Percentiles rank a stretch among this genome's conserved stretches.
Evolutionary conservation across 2,888 invertebrate species (phyloP).

Genomic region (Drosophila pseudotakahashii): DNA sequence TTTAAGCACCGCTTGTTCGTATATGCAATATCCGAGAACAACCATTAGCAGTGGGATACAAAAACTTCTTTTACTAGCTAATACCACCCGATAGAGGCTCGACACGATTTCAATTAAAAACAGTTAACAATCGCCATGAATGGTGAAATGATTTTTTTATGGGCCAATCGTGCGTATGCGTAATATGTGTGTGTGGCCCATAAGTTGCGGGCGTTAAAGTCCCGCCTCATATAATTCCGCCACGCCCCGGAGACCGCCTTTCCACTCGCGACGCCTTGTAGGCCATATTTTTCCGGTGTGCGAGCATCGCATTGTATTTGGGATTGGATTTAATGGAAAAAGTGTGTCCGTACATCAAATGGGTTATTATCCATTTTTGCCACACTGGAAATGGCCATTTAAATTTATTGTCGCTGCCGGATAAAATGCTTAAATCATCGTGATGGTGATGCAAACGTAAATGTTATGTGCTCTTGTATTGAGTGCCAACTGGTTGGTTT

Average conservation of each 20-base stretch:
- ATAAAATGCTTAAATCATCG: constrained; percentile 29
- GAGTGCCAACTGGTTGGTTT: constrained; percentile 25
- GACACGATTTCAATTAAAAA: constrained; percentile 41
- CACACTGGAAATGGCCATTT: constrained; percentile 42
- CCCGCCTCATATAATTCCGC: constrained; percentile 29
- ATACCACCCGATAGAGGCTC: not conserved
- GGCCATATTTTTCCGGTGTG: constrained; percentile 34
- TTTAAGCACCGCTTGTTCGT: not conserved
- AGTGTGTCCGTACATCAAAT: constrained; percentile 37
- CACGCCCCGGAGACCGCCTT: not conserved
- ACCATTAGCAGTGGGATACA: not conserved
- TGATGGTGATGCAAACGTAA: constrained; percentile 21
- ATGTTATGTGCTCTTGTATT: constrained; percentile 9
- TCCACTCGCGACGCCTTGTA: constrained; percentile 8
- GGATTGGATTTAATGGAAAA: constrained; percentile 29
- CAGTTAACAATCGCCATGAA: constrained; percentile 31
- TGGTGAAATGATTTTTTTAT: constrained; percentile 22
- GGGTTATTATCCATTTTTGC: constrained; percentile 47
- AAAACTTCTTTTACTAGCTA: not conserved
- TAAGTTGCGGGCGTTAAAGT: constrained; percentile 35
- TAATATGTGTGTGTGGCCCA: constrained; percentile 43
- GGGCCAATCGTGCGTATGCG: constrained; percentile 62
- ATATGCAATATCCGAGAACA: not conserved
- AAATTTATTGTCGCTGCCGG: constrained; percentile 39
- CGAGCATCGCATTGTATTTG: constrained; percentile 37